Base-by-base conservation (phyloP, 1,140 invertebrate genomes). In the Drosophila mauritiana region DNA sequence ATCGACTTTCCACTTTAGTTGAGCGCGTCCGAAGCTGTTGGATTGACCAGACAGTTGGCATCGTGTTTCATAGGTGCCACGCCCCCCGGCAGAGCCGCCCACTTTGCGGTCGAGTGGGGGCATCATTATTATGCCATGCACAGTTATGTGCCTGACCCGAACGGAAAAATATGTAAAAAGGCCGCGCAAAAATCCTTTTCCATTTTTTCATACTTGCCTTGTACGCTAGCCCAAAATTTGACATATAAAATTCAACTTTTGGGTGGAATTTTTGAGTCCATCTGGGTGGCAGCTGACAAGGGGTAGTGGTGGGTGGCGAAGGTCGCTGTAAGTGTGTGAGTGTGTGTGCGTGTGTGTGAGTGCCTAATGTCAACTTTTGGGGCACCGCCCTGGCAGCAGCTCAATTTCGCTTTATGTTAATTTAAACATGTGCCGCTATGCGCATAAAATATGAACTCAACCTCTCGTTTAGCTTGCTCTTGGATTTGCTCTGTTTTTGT, bases 361-460 rank as follows among this genome's bases (percentile, higher is more conserved):
- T 56, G 64, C 78, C 81, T 85, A 86, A 86, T 86, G 82, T 86
- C 82, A 86, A 86, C 82, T 77, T 81, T 62, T 56, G 63, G 63
- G 77, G 75, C 52, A 72, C 64, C 78, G 78, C 67, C 59, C 70
- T 49, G 61, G 82, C 68, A 81, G 83, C 75, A 78, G 83, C 84
- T 89, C 84, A 89, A 89, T 89, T 89, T 89, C 80, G 80, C 77
- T 89, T 89, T 89, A 89, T 89, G 84, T 89, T 89, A 89, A 89
- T 89, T 89, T 89, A 89, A 89, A 89, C 84, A 89, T 89, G 84
- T 89, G 84, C 84, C 83, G 80, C 84, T 84, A 89, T 84, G 84
- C 84, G 84, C 84, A 89, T 89, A 89, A 89, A 89, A 89, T 89
- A 89, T 89, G 84, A 89, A 89, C 77, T 69, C 56, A 48, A 48